phyloP scores from a whole-genome alignment of 2,888 invertebrate genomes.

The Eurois occulta region DNA sequence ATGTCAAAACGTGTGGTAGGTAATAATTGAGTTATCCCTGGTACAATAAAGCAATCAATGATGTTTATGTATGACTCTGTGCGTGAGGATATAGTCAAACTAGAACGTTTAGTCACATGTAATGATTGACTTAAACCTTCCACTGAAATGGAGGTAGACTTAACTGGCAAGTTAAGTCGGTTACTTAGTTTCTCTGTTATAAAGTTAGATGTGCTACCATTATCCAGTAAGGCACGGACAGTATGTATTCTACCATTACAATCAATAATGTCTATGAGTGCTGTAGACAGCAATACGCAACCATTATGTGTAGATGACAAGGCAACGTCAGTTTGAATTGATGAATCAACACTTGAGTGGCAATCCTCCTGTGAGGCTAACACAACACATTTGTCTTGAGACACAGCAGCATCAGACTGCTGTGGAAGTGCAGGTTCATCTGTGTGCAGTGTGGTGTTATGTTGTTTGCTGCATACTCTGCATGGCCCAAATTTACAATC shows the following conservation, averaged over 20 bases:
- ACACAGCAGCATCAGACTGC: background rate
- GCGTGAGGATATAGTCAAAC: background rate
- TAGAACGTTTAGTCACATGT: background rate
- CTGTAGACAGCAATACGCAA: slow-evolving; percentile 9
- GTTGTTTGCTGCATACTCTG: slow-evolving; percentile 2
- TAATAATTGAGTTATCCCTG: background rate
- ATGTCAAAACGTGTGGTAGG: background rate
- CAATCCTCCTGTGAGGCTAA: slow-evolving; percentile 14
- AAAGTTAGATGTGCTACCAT: slow-evolving; percentile 5
- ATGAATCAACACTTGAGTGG: background rate
- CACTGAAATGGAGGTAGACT: slow-evolving; percentile 10
- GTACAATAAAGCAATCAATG: too few relatives aligned
- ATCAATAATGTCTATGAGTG: slow-evolving; percentile 12
- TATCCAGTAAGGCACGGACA: slow-evolving; percentile 5
- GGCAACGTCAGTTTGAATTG: slow-evolving; percentile 2
- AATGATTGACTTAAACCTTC: too few relatives aligned
- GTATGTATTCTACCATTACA: background rate
- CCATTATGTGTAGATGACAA: slow-evolving; percentile 5
- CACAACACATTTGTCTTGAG: slow-evolving; percentile 1
- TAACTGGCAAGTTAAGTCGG: background rate
- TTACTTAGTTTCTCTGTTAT: background rate
- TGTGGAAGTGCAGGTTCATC: slow-evolving; percentile 4
- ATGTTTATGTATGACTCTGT: too few relatives aligned
- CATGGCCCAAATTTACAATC: slow-evolving; percentile 19
- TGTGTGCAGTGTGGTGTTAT: background rate